A percentile compares a stretch with the other conserved stretches of the same genome.
These are phyloP conservation scores for Scortum barcoo DNA, from an alignment of 2,113 vertebrate genomes.

Conservation along the genomic window DNA sequence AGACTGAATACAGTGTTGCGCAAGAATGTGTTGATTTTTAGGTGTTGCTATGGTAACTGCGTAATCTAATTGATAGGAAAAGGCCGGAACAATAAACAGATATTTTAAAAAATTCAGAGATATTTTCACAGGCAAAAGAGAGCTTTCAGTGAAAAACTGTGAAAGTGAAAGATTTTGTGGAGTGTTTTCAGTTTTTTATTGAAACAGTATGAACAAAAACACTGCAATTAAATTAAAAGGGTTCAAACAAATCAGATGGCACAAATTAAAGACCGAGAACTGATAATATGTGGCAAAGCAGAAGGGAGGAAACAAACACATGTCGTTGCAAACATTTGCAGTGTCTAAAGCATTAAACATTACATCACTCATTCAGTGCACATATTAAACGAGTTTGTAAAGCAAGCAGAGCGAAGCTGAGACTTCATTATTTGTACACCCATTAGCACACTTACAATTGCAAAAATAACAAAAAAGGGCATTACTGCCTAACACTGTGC, in stretches of 20 bases:
- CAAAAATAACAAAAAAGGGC: conserved; percentile 56
- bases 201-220: conserved; percentile 82
- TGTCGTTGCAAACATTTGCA: conserved; percentile 81
- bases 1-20: conserved; percentile 17
- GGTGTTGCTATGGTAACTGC: not conserved
- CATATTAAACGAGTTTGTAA: conserved; percentile 73
- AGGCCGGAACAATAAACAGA: not conserved
- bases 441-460: conserved; percentile 61
- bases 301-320: conserved; percentile 53
- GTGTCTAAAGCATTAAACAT: conserved; percentile 81
- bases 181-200: conserved; percentile 79
- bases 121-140: conserved; percentile 15
- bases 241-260: conserved; percentile 68
- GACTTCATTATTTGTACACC: conserved; percentile 71
- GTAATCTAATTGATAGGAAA: conserved; percentile 41
- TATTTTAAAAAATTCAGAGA: conserved; percentile 9
- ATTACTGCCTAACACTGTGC: conserved; percentile 59
- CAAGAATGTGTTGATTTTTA: conserved; percentile 37
- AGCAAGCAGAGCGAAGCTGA: conserved; percentile 74
- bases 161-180: not conserved
- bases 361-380: conserved; percentile 81
- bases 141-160: conserved; percentile 6
- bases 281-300: conserved; percentile 68
- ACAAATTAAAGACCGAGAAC: conserved; percentile 74
- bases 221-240: conserved; percentile 83